Conservation (phyloP, 2,797 vertebrate species). For the Alosa sapidissima region DNA sequence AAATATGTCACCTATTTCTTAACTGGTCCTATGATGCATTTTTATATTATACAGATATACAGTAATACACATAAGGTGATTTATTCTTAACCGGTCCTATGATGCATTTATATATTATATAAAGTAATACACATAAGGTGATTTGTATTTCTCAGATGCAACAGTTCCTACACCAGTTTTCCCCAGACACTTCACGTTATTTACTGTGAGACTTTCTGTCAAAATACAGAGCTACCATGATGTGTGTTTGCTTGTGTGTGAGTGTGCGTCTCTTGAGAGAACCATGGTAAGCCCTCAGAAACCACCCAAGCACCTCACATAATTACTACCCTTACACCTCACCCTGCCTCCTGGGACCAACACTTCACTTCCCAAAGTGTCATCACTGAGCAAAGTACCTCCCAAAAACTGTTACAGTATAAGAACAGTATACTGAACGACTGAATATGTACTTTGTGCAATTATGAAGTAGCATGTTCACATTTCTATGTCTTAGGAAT, state of each 20-base stretch:
- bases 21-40: neutral
- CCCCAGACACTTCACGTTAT: neutral
- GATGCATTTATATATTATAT: neutral
- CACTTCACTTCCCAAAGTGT: slow-evolving; percentile 63
- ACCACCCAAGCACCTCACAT: slow-evolving; percentile 41
- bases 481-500: neutral
- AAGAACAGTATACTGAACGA: neutral
- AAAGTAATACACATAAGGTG: neutral
- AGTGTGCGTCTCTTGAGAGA: neutral
- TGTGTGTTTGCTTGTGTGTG: neutral
- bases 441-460: no score
- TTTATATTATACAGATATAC: neutral
- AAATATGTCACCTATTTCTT: neutral
- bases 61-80: neutral
- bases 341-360: slow-evolving; percentile 62
- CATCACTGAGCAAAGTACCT: slow-evolving; percentile 58
- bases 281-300: neutral
- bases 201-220: neutral
- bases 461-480: neutral
- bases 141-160: neutral
- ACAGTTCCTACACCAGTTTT: neutral
- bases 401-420: neutral
- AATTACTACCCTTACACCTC: slow-evolving; percentile 68
- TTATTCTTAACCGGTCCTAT: neutral
- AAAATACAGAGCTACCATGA: neutral